Evolutionary conservation across 2,113 vertebrate species (phyloP), one percentile per base, ranked within the genome.

Genomic region (Perca fluviatilis): DNA sequence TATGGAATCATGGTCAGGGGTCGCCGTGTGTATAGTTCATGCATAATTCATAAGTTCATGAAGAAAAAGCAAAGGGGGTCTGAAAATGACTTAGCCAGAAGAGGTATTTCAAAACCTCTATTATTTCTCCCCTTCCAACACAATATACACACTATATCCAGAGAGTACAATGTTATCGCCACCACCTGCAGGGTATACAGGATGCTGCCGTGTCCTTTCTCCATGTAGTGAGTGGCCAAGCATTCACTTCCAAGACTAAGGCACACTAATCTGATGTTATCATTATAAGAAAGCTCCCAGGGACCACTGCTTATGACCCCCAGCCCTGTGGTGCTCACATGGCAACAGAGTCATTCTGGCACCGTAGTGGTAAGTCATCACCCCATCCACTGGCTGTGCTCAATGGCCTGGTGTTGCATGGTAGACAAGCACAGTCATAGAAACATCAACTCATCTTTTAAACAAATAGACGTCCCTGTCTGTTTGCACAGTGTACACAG

Each of bases 21-120:
- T 95, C 95, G 94, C 93, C 94, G 91, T 94, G 93, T 95, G 92
- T 92, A 95, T 90, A 87, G 82, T 43, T 77, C 82, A 73, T 99
- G 96, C 96, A 98, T 98, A 96, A 99, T 98, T 97, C 97, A 99
- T 98, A 95, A 96, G 82, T 92, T 95, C 94, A 94, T 95, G 95
- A 97, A 96, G 96, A 97, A 97, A 91, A 74, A 62, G 76, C 81
- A 88, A 86, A 87, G 86, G 86, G 89, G 93, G 93, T 95, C 95
- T 92, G 84, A 12, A 96, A 96, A 96, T 93, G 93, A 94, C 93
- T 95, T 91, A 94, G 94, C 93, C 96, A 89, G 90, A 83, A 63
- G 40, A 94, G 93, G 93, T 93, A 93, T 95, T 96, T 85, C 61
- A 80, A 86, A 87, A 84, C 61, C 63, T 89, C 86, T 86, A 80